Evolutionary conservation across 1,140 invertebrate species (phyloP).

Genomic region (Cyclargus thomasi): DNA sequence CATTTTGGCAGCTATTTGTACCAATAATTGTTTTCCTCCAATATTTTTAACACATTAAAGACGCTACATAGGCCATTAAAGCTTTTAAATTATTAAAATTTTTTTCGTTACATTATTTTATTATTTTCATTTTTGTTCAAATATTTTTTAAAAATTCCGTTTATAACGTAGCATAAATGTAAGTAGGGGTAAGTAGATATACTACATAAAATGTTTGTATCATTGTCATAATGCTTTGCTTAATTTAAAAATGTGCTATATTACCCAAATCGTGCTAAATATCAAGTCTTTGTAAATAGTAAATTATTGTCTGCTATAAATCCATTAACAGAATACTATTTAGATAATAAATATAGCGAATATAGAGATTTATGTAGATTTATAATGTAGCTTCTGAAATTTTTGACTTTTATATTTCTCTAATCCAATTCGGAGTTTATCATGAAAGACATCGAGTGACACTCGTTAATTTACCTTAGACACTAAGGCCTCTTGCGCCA

Average conservation of each 20-base stretch:
- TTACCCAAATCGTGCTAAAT: background rate
- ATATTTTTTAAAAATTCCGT: background rate
- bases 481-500: background rate
- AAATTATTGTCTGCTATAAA: background rate
- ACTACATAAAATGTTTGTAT: background rate
- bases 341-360: background rate
- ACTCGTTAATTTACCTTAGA: background rate
- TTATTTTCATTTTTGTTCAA: background rate
- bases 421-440: background rate
- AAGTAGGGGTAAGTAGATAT: conserved; percentile 4
- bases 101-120: too few species aligned
- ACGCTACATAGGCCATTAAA: too few species aligned
- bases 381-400: background rate
- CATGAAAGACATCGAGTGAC: conserved; percentile 2
- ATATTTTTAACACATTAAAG: too few species aligned
- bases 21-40: background rate
- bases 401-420: conserved; percentile 3
- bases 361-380: background rate
- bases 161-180: background rate
- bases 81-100: too few species aligned
- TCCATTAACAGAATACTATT: background rate
- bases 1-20: background rate
- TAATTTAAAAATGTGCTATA: background rate
- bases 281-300: background rate
- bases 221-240: background rate